phyloP scores from a whole-genome alignment of 2,113 vertebrate species.

The Halichoerus grypus region DNA sequence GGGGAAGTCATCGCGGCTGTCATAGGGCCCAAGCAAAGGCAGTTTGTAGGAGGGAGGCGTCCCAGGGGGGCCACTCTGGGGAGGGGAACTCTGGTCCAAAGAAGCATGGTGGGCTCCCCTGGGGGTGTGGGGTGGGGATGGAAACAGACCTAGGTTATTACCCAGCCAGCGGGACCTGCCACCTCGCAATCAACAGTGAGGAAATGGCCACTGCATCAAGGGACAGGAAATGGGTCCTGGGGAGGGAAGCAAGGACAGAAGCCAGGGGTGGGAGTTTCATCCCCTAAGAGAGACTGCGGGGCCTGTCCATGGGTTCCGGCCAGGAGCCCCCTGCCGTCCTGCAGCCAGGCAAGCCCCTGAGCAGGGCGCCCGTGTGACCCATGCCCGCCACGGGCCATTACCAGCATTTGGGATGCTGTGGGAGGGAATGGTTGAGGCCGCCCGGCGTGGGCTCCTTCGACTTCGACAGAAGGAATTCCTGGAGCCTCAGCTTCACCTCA shows the following conservation, averaged over 20 bases:
- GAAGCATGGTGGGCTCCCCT: constrained; percentile 96
- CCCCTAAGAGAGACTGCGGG: background rate
- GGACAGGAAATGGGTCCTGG: background rate
- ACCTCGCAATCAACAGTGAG: background rate
- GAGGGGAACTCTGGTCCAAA: constrained; percentile 96
- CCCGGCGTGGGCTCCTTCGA: constrained; percentile 92
- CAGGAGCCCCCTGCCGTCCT: background rate
- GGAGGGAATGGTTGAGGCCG: constrained; percentile 96
- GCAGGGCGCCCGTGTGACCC: background rate
- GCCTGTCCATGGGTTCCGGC: background rate
- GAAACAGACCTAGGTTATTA: background rate
- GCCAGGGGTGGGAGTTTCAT: background rate
- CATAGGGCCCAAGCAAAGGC: constrained; percentile 93
- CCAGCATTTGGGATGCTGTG: constrained; percentile 94
- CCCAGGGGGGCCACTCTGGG: constrained; percentile 91
- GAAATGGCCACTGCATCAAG: background rate
- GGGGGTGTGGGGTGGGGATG: background rate
- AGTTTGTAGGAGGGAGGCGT: constrained; percentile 92
- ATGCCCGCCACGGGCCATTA: constrained; percentile 77
- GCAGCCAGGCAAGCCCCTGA: background rate
- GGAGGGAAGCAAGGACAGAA: background rate
- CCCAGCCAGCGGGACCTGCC: background rate
- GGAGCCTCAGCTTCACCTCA: constrained; percentile 97
- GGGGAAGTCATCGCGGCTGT: constrained; percentile 96
- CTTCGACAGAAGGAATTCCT: constrained; percentile 97